Evolutionary conservation across 1,140 invertebrate species (phyloP).

Genomic region (Drosophila lacteicornis): DNA sequence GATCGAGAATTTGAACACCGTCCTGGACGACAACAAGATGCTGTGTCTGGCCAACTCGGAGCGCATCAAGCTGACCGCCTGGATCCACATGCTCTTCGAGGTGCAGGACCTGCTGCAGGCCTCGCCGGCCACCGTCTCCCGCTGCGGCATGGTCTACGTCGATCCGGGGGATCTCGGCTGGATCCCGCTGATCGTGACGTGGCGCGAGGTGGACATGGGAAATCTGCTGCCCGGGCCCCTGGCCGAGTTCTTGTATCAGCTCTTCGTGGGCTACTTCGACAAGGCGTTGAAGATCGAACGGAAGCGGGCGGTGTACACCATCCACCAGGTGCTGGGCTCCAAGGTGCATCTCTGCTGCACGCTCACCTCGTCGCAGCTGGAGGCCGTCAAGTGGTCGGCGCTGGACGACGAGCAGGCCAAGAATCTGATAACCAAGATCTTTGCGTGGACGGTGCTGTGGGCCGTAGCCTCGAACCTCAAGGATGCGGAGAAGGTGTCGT

Average conservation of each 20-base stretch:
- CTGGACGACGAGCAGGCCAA: conserved; percentile 54
- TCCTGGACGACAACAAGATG: conserved; percentile 97
- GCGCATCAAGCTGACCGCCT: conserved; percentile 94
- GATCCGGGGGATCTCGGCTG: conserved; percentile 93
- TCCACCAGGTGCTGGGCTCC: conserved; percentile 92
- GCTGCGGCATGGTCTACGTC: conserved; percentile 95
- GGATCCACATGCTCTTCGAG: conserved; percentile 95
- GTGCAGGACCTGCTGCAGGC: conserved; percentile 94
- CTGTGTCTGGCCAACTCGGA: conserved; percentile 94
- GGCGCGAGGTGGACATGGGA: conserved; percentile 88
- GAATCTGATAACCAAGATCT: conserved; percentile 72
- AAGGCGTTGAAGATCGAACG: conserved; percentile 88
- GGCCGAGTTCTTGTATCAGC: conserved; percentile 86
- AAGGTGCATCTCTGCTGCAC: conserved; percentile 91
- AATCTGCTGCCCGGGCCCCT: conserved; percentile 86
- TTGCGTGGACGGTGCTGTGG: conserved; percentile 88
- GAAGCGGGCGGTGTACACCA: conserved; percentile 88
- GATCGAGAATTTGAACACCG: conserved; percentile 98
- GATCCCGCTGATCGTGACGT: conserved; percentile 92
- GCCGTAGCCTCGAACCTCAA: conserved; percentile 92
- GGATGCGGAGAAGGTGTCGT: conserved; percentile 88
- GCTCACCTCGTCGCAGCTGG: conserved; percentile 89
- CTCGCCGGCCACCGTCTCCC: conserved; percentile 95
- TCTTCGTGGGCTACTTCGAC: conserved; percentile 89
- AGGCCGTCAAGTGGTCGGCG: conserved; percentile 58